Evolutionary conservation across 2,797 vertebrate genomes (phyloP).

Genomic region (Allobates femoralis): DNA sequence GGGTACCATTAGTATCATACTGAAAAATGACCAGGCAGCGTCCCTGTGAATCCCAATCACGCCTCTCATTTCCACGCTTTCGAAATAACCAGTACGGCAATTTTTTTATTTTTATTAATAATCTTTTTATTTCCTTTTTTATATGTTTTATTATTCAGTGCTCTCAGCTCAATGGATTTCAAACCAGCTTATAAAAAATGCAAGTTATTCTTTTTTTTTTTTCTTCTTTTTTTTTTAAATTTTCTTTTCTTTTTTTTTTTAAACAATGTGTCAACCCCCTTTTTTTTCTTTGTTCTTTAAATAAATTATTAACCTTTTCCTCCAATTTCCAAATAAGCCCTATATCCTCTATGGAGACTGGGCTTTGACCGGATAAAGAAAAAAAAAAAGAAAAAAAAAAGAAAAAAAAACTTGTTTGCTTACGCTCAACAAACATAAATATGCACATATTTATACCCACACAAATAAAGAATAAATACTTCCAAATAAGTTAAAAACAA

Average conservation of each 20-base stretch:
- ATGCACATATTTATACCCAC: conserved; percentile 63
- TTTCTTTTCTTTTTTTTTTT: conserved; percentile 56
- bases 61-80: background rate
- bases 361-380: conserved; percentile 45
- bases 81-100: conserved; percentile 14
- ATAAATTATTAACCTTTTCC: conserved; percentile 61
- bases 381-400: conserved; percentile 45
- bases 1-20: too few species aligned
- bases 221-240: conserved; percentile 19
- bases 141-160: conserved; percentile 62
- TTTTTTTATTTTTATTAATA: conserved; percentile 50
- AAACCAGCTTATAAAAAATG: conserved; percentile 65
- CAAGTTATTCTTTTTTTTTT: conserved; percentile 60
- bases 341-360: conserved; percentile 30
- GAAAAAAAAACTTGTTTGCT: conserved; percentile 56
- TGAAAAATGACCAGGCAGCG: too few species aligned
- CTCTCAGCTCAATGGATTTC: conserved; percentile 60
- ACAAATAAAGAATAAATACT: conserved; percentile 65
- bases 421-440: conserved; percentile 63
- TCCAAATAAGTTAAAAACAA: conserved; percentile 65
- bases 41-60: background rate
- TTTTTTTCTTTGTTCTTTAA: conserved; percentile 53
- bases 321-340: conserved; percentile 45
- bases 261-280: conserved; percentile 59
- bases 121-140: conserved; percentile 62